A percentile compares a stretch with the other conserved stretches of the same genome.
Conservation (phyloP, 64 coral and sea anemone genomes). For the Stichodactyla mertensii region DNA sequence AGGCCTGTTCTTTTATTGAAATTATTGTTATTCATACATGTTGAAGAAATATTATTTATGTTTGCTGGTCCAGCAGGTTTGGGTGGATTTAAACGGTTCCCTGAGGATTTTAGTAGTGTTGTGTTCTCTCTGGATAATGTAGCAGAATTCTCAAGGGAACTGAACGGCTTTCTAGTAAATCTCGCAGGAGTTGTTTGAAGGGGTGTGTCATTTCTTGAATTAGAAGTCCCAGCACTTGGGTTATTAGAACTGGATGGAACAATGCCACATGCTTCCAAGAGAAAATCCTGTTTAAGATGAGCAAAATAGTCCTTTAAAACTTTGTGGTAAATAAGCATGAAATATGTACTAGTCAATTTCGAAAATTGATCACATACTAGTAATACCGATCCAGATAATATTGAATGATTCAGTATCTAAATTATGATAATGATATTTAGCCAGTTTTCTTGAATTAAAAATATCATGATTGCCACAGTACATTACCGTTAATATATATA, state of each 20-base stretch:
- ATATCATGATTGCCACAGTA: too few relatives aligned
- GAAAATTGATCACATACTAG: too few relatives aligned
- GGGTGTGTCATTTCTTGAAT: not conserved
- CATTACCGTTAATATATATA: too few relatives aligned
- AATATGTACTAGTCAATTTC: too few relatives aligned
- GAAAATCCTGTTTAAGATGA: constrained; percentile 31
- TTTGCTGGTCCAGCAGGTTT: constrained; percentile 4
- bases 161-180: not conserved
- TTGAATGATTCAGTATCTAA: too few relatives aligned
- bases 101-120: not conserved
- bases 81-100: constrained; percentile 11
- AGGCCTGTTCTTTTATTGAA: not conserved
- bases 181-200: not conserved
- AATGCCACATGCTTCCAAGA: constrained; percentile 45
- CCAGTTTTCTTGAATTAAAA: too few relatives aligned
- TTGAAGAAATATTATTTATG: not conserved
- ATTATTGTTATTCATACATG: constrained; percentile 1
- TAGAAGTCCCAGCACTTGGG: not conserved
- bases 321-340: not conserved
- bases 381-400: too few relatives aligned
- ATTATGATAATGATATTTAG: too few relatives aligned
- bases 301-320: not conserved
- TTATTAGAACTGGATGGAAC: not conserved
- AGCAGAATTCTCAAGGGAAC: constrained; percentile 5
- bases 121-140: constrained; percentile 2